Conservation (phyloP, 2,113 vertebrate genomes). For the Condylura cristata region DNA sequence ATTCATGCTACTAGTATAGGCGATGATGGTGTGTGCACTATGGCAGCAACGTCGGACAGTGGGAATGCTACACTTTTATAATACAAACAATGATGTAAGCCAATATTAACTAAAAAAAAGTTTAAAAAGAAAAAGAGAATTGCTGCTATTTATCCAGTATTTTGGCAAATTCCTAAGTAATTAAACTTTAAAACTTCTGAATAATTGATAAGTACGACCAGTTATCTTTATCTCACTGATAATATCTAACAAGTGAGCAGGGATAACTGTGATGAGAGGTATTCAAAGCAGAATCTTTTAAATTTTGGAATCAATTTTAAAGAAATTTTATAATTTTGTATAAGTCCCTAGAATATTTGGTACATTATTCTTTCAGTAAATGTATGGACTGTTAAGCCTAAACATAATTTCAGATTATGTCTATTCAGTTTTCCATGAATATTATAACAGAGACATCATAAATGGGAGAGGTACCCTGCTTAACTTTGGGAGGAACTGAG, state of each 20-base stretch:
- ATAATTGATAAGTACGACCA: background rate
- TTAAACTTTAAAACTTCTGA: constrained; percentile 17
- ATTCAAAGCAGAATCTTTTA: background rate
- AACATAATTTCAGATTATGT: constrained; percentile 46
- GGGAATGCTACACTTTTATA: no score
- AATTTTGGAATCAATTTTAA: constrained; percentile 20
- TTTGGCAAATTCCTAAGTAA: constrained; percentile 18
- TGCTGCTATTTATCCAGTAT: background rate
- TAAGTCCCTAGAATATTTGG: background rate
- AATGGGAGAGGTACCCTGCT: no score
- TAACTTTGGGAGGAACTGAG: no score
- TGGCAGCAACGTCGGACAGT: no score
- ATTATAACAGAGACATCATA: background rate
- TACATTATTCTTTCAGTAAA: constrained; percentile 14
- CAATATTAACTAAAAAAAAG: no score
- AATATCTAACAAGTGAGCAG: background rate
- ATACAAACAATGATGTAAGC: no score
- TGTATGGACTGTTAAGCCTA: background rate
- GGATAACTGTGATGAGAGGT: background rate
- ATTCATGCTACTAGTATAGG: background rate
- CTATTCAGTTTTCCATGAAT: constrained; percentile 6
- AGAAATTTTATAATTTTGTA: constrained; percentile 33
- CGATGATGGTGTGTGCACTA: no score
- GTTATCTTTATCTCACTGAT: constrained; percentile 17
- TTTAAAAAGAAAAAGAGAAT: background rate